These are phyloP conservation scores for Rhadina sibilatrix DNA, from an alignment of 2,113 vertebrate genomes.

Conservation along the genomic window DNA sequence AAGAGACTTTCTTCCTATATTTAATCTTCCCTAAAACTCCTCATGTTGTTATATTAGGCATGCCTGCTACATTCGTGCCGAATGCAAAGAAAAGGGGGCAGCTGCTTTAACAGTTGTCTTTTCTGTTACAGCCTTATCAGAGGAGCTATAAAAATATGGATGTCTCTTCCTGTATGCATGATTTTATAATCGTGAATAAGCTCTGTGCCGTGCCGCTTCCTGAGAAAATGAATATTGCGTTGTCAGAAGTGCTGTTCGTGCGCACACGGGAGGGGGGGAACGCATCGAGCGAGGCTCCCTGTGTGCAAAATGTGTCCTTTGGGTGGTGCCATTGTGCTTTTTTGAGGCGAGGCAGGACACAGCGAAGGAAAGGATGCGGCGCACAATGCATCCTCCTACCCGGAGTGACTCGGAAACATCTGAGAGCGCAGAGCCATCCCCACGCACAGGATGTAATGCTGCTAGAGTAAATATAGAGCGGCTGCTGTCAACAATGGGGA, in stretches of 20 bases:
- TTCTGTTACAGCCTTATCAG: conserved; percentile 14
- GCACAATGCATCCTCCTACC: not conserved
- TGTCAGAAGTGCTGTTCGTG: not conserved
- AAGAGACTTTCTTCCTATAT: not conserved
- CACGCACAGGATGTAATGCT: conserved; percentile 16
- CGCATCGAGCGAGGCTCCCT: rapidly evolving
- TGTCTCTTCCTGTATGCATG: not conserved
- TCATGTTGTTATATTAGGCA: not conserved
- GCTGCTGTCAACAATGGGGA: not conserved
- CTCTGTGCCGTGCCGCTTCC: not conserved
- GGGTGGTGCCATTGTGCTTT: conserved; percentile 74
- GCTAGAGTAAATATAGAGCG: conserved; percentile 19
- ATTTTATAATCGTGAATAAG: not conserved
- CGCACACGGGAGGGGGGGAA: not conserved
- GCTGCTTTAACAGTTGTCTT: conserved; percentile 40
- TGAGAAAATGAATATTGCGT: not conserved
- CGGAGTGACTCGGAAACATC: conserved; percentile 44
- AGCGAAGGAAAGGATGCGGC: not conserved
- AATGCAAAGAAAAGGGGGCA: not conserved
- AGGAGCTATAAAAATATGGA: conserved; percentile 1
- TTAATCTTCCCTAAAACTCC: conserved; percentile 24
- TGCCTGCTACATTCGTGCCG: not conserved
- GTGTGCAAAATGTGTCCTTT: conserved; percentile 18
- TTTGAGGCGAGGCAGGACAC: not conserved
- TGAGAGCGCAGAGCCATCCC: not conserved